Percentiles rank a stretch among this genome's conserved stretches.
These are phyloP conservation scores for Percina caprodes DNA, from an alignment of 2,113 vertebrate genomes.

Conservation along the genomic window DNA sequence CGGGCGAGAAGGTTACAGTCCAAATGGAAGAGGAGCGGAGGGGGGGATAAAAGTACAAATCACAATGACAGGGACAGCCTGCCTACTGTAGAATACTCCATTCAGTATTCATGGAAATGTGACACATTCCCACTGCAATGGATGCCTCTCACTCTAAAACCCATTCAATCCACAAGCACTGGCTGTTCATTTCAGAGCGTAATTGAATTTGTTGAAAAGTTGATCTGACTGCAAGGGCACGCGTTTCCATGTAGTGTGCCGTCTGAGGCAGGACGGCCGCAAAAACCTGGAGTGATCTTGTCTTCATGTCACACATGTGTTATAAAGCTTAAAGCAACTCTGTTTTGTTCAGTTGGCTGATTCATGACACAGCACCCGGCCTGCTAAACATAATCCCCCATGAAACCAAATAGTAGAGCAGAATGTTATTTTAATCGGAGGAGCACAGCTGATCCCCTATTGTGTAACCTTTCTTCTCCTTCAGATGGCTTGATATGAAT, in stretches of 20 bases:
- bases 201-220: slow-evolving; percentile 73
- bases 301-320: slow-evolving; percentile 41
- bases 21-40: slow-evolving; percentile 37
- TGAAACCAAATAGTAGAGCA: slow-evolving; percentile 71
- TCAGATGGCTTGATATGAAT: slow-evolving; percentile 71
- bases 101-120: slow-evolving; percentile 75
- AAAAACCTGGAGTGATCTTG: slow-evolving; percentile 33
- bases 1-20: slow-evolving; percentile 59
- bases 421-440: slow-evolving; percentile 73
- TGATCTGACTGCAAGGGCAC: slow-evolving; percentile 56
- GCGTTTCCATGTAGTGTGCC: slow-evolving; percentile 27
- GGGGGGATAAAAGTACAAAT: slow-evolving; percentile 70
- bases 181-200: slow-evolving; percentile 63
- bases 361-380: slow-evolving; percentile 74
- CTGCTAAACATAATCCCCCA: slow-evolving; percentile 72
- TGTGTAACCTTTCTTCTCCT: slow-evolving; percentile 69
- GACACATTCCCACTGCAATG: slow-evolving; percentile 64
- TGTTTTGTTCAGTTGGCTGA: slow-evolving; percentile 60
- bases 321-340: slow-evolving; percentile 61
- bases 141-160: slow-evolving; percentile 60
- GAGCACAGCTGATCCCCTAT: slow-evolving; percentile 72
- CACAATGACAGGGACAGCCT: slow-evolving; percentile 66
- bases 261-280: slow-evolving; percentile 12
- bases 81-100: slow-evolving; percentile 62
- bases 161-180: slow-evolving; percentile 55